Evolutionary conservation across 37 sponge, comb jelly and placozoan species (phyloP), one percentile per base, ranked within the genome.

Genomic region (Cliona cf. orientalis): DNA sequence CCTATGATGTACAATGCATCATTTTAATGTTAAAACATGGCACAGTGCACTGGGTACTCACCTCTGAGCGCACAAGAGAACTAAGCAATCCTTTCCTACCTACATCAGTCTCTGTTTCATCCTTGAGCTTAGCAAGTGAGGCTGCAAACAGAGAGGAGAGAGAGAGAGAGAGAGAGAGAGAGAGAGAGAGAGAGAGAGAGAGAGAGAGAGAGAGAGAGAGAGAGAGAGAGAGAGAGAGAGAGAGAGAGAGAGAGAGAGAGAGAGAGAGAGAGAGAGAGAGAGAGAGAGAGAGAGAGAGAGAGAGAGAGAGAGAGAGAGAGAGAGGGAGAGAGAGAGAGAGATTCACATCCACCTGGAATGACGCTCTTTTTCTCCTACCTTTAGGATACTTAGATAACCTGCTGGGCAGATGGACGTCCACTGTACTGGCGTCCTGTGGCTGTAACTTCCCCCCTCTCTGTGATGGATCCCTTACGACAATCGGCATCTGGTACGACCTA

Each of bases 151-250:
- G 11, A 32, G 64, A 57, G n/a, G 78, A 76, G 63, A 76, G 78
- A 76, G 42, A 76, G 78, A 76, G 63, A 76, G 78, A 76, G 63
- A 76, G 78, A 76, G 63, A 76, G 78, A 76, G 63, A 69, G 71
- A 69, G 41, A 69, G 71, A 76, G 41, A 59, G 42, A 61, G 78
- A 38, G 42, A 76, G 78, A 76, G 63, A 76, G 78, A 76, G 42
- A 76, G 78, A 76, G 63, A 76, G 78, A 76, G 63, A 76, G 78
- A 76, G 63, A 76, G 78, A 76, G 63, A 69, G 71, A 69, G 41
- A 69, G 71, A 69, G 41, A 69, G 71, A 69, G 41, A 69, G 71
- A 69, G 41, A 69, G 71, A 69, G 41, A 69, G 71, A 69, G 41
- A 69, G 71, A 69, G 41, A 69, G 71, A 69, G 41, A 69, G 71